Conservation (phyloP, 2,113 vertebrate species). For the Bubo bubo region DNA sequence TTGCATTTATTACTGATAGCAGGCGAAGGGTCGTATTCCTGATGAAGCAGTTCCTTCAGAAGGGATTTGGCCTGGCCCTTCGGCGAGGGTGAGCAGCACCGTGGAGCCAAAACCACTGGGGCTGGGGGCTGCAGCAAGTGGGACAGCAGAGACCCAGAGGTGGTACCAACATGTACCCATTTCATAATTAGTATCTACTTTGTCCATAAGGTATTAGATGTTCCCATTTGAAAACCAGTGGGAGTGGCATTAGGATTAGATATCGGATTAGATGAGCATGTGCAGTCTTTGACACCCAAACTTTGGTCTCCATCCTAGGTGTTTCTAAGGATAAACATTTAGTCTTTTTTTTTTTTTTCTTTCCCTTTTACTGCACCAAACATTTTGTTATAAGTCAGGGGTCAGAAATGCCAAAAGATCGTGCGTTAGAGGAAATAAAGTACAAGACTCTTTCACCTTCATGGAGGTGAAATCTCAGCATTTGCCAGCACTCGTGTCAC, state of each 20-base stretch:
- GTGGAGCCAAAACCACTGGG: rapidly evolving
- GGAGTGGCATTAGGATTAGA: neutral
- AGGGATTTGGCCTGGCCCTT: neutral
- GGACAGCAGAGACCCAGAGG: neutral
- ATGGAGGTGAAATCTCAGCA: neutral
- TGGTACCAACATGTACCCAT: neutral
- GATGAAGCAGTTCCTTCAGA: neutral
- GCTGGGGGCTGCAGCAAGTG: neutral
- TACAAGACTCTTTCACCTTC: neutral
- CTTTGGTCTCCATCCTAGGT: neutral
- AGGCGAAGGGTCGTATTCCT: neutral
- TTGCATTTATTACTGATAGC: neutral
- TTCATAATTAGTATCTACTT: rapidly evolving
- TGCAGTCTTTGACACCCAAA: neutral
- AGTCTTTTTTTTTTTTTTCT: neutral
- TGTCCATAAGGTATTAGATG: neutral
- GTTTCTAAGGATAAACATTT: neutral
- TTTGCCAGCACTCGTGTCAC: rapidly evolving
- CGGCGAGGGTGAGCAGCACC: neutral
- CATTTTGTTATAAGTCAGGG: neutral
- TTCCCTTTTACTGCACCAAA: neutral
- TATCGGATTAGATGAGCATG: rapidly evolving
- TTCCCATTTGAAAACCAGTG: neutral
- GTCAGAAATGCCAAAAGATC: neutral
- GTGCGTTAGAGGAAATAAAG: neutral